A percentile compares a stretch with the other conserved stretches of the same genome.
phyloP scores from a whole-genome alignment of 1,140 invertebrate species.

The Conus ventricosus region DNA sequence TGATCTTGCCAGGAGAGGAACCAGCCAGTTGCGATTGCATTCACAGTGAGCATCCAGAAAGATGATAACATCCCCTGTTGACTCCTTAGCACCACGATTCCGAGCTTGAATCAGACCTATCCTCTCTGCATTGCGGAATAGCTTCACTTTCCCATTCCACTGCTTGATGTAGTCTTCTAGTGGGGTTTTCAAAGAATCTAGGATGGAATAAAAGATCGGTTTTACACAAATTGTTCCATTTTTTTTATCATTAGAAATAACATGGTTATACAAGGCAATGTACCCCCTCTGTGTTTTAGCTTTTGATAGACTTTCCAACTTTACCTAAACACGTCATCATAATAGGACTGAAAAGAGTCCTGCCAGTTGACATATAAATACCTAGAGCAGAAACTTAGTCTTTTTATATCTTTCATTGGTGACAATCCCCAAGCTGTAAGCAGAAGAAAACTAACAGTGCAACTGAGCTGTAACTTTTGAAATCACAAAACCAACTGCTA shows the following conservation, averaged over 20 bases:
- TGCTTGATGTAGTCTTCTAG: slow-evolving; percentile 86
- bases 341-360: too few relatives aligned
- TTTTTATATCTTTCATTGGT: too few relatives aligned
- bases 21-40: slow-evolving; percentile 94
- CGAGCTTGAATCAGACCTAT: slow-evolving; percentile 96
- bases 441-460: too few relatives aligned
- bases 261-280: too few relatives aligned
- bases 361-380: too few relatives aligned
- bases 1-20: slow-evolving; percentile 96
- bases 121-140: slow-evolving; percentile 86
- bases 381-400: too few relatives aligned
- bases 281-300: too few relatives aligned
- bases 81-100: slow-evolving; percentile 93
- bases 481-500: too few relatives aligned
- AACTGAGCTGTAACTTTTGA: too few relatives aligned
- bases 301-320: too few relatives aligned
- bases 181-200: slow-evolving; percentile 90
- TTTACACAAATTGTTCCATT: background rate
- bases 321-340: background rate
- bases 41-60: slow-evolving; percentile 96
- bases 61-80: slow-evolving; percentile 96
- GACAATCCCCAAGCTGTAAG: too few relatives aligned
- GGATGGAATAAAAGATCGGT: slow-evolving; percentile 54
- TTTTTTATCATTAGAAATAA: too few relatives aligned
- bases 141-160: slow-evolving; percentile 88